These are phyloP conservation scores for Sapayoa aenigma DNA, from an alignment of 2,113 vertebrate genomes.

Conservation along the genomic window DNA sequence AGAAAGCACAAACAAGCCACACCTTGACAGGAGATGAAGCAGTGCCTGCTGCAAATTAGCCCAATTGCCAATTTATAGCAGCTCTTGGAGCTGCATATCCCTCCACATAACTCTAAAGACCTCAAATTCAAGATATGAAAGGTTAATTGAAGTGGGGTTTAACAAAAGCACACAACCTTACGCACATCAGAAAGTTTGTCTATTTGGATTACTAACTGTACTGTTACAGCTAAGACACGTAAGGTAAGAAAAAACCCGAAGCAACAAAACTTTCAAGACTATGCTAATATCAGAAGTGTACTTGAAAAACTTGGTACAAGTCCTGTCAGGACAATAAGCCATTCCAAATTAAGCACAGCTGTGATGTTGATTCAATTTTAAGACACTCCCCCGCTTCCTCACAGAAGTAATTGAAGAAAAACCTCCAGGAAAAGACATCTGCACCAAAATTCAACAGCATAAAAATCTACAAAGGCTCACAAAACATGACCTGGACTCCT, in stretches of 20 bases:
- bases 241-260: background rate
- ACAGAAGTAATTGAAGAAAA: background rate
- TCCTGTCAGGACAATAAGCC: background rate
- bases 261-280: background rate
- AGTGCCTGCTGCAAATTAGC: accelerated
- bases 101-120: background rate
- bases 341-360: background rate
- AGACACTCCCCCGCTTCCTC: background rate
- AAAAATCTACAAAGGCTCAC: background rate
- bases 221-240: background rate
- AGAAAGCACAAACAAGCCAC: background rate
- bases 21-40: background rate
- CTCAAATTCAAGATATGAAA: background rate
- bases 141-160: background rate
- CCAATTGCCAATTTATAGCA: accelerated
- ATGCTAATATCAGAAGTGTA: background rate
- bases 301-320: background rate
- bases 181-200: background rate
- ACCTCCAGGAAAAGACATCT: background rate
- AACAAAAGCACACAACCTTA: background rate
- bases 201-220: background rate
- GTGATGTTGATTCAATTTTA: background rate
- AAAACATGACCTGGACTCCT: background rate
- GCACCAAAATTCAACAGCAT: background rate
- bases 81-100: background rate